Evolutionary conservation across 2,888 invertebrate genomes (phyloP), one percentile per base, ranked within the genome.

Genomic region (Eupithecia pulchellata): DNA sequence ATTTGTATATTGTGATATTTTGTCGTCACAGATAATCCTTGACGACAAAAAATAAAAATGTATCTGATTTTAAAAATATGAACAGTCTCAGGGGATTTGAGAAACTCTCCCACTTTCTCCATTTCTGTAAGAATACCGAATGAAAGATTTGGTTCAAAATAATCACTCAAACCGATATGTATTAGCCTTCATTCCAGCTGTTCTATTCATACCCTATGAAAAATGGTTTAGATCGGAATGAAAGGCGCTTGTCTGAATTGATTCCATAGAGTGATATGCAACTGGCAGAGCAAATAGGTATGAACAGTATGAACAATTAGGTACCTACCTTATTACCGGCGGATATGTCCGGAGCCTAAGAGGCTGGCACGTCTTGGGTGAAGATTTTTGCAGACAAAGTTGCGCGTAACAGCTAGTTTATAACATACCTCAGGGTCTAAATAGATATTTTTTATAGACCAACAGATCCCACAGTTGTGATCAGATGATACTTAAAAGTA

Each of bases 151-250:
- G 14, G 29, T 13, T 14, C 14, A 29, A 57, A 57, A 27, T 57
- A 57, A 57, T 57, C 57, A 57, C 29, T 8, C 29, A 29, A 57
- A 57, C 17, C 57, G 29, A 57, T 57, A 57, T 29, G 29, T 57
- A 83, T 82, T 82, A 47, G 42, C 78, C 75, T 78, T 82, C 81
- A 78, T 83, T 87, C 82, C 86, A 87, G 86, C 84, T 87, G 86
- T 84, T 87, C 86, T 86, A 89, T 91, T 90, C 85, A 88, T 87
- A 89, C 86, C 83, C 80, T 79, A 85, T 84, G 82, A 86, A 84
- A 85, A 85, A 84, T 83, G 86, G 84, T 82, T 78, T 83, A 84
- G 86, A 86, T 86, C 82, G 81, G 83, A 88, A 88, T 88, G 84
- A 89, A 88, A 88, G 87, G 87, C 87, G 88, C 85, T 86, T 87